Conservation (phyloP, 2,888 invertebrate genomes). For the Heliconius cydno region DNA sequence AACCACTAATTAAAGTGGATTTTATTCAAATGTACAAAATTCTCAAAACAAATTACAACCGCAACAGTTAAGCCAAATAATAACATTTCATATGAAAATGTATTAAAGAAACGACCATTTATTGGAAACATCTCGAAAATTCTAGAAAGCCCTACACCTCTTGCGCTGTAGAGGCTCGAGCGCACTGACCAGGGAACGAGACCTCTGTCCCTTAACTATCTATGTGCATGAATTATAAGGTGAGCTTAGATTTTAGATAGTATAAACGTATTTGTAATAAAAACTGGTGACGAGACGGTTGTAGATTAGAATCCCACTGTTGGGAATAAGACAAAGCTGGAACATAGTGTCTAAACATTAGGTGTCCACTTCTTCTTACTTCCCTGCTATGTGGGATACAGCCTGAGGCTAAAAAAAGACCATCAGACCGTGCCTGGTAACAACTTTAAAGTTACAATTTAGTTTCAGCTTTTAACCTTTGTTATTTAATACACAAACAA, state of each 20-base stretch:
- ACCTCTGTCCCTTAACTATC: conserved; percentile 44
- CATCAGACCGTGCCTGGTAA: too few relatives aligned
- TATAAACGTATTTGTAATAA: background rate
- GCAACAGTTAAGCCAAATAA: conserved; percentile 28
- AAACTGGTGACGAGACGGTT: background rate
- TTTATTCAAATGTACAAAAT: too few relatives aligned
- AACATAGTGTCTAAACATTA: too few relatives aligned
- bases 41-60: too few relatives aligned
- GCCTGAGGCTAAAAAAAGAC: too few relatives aligned
- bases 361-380: too few relatives aligned
- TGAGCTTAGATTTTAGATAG: background rate
- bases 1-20: background rate
- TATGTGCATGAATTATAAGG: conserved; percentile 10
- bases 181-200: conserved; percentile 53
- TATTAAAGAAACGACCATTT: conserved; percentile 62
- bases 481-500: too few relatives aligned
- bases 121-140: conserved; percentile 71
- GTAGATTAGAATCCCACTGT: too few relatives aligned
- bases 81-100: conserved; percentile 57
- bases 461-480: too few relatives aligned
- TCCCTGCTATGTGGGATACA: too few relatives aligned
- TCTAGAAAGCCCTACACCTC: conserved; percentile 57
- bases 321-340: too few relatives aligned
- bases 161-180: conserved; percentile 60
- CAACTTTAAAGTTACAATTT: too few relatives aligned